A percentile compares a stretch with the other conserved stretches of the same genome.
phyloP scores from a whole-genome alignment of 2,113 vertebrate species.

The Ardeotis arabs region DNA sequence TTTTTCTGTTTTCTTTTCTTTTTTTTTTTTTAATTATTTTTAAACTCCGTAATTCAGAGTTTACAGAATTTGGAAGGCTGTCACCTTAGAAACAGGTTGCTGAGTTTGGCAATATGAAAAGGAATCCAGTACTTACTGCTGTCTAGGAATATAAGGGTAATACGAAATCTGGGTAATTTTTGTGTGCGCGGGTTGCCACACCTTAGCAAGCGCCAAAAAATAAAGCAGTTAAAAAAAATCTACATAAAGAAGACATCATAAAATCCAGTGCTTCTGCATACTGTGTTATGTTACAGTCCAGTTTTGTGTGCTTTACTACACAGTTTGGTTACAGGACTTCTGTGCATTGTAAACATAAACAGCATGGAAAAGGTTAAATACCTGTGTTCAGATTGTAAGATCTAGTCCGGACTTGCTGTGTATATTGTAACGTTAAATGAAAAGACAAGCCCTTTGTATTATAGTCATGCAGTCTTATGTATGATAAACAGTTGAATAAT shows the following conservation, averaged over 20 bases:
- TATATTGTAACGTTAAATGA: slow-evolving; percentile 99
- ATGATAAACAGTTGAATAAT: slow-evolving; percentile 99
- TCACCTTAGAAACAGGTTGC: slow-evolving; percentile 58
- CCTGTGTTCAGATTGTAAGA: slow-evolving; percentile 99
- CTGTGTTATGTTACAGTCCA: slow-evolving; percentile 85
- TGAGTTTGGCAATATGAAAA: slow-evolving; percentile 73
- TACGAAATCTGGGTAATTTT: slow-evolving; percentile 45
- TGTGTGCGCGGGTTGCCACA: slow-evolving; percentile 69
- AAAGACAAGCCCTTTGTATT: slow-evolving; percentile 98
- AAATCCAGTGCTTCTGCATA: slow-evolving; percentile 80
- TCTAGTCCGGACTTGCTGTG: slow-evolving; percentile 99
- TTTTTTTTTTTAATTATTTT: background rate
- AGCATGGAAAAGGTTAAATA: slow-evolving; percentile 99
- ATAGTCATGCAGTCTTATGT: slow-evolving; percentile 99
- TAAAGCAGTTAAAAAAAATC: slow-evolving; percentile 69
- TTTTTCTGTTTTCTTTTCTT: background rate
- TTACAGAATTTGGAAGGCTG: slow-evolving; percentile 66
- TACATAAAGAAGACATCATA: slow-evolving; percentile 68
- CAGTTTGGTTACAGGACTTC: slow-evolving; percentile 97
- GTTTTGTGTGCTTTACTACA: slow-evolving; percentile 93
- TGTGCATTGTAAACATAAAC: slow-evolving; percentile 99
- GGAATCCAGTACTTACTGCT: slow-evolving; percentile 76
- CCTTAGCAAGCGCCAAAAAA: slow-evolving; percentile 76
- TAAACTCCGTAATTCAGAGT: slow-evolving; percentile 64
- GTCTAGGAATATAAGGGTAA: slow-evolving; percentile 65